These are phyloP conservation scores for Spisula subtruncata DNA, from an alignment of 2,888 invertebrate species.

Conservation along the genomic window DNA sequence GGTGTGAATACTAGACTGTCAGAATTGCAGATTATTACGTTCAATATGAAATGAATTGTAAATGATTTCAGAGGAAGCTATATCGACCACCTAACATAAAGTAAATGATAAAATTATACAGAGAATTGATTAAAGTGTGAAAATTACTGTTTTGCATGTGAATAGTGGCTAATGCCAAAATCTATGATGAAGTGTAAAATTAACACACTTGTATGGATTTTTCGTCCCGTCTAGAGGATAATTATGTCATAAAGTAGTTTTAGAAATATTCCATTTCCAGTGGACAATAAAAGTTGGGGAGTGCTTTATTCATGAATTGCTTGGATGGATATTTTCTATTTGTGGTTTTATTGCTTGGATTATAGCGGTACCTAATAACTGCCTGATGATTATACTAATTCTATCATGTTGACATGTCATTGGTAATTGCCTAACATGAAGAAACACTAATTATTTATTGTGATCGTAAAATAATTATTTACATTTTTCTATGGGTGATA, in stretches of 20 bases:
- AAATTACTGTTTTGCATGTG: slow-evolving; percentile 40
- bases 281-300: slow-evolving; percentile 1
- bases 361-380: not conserved
- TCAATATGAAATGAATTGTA: slow-evolving; percentile 48
- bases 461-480: not conserved
- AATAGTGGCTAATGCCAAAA: slow-evolving; percentile 1
- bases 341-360: not conserved
- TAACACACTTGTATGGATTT: slow-evolving; percentile 11
- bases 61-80: slow-evolving; percentile 33
- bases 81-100: slow-evolving; percentile 38
- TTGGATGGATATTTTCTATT: not conserved
- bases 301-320: not conserved
- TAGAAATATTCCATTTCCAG: not conserved
- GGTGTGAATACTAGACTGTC: slow-evolving; percentile 31
- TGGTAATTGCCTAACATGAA: not conserved
- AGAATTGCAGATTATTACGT: slow-evolving; percentile 27
- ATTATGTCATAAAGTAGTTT: slow-evolving; percentile 26
- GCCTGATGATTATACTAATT: not conserved
- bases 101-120: slow-evolving; percentile 43
- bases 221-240: not conserved
- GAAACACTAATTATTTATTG: slow-evolving; percentile 13
- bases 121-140: slow-evolving; percentile 51
- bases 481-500: not conserved
- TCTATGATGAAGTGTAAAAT: slow-evolving; percentile 11
- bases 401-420: not conserved